These are phyloP conservation scores for Capitulum mitella DNA, from an alignment of 2,888 invertebrate genomes.

Conservation along the genomic window DNA sequence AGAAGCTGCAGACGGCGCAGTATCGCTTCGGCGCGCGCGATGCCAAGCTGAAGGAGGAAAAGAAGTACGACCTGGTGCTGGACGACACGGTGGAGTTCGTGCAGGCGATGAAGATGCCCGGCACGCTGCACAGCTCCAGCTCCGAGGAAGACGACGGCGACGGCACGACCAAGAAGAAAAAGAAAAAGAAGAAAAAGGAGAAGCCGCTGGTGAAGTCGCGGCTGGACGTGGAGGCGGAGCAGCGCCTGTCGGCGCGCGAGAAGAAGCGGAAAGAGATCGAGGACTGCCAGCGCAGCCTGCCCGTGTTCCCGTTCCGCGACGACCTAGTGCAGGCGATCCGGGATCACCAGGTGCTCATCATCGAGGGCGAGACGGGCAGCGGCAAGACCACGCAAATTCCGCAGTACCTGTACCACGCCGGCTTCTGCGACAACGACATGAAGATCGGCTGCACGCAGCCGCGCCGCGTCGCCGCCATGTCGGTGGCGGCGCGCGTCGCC, in stretches of 20 bases:
- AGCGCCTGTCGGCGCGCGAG: constrained; percentile 58
- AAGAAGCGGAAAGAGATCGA: constrained; percentile 71
- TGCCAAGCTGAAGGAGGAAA: constrained; percentile 52
- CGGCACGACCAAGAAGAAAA: constrained; percentile 41
- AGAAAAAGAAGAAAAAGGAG: constrained; percentile 36
- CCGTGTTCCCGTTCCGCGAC: constrained; percentile 85
- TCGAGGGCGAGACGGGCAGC: constrained; percentile 94
- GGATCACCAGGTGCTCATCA: constrained; percentile 69
- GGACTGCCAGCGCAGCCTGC: constrained; percentile 85
- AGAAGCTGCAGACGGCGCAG: constrained; percentile 85
- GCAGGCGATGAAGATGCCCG: constrained; percentile 74
- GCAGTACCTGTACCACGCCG: constrained; percentile 95
- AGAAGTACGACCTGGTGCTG: constrained; percentile 82
- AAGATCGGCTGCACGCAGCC: constrained; percentile 94
- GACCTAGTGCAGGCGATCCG: constrained; percentile 84
- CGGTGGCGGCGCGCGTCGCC: constrained; percentile 95
- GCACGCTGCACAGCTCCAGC: constrained; percentile 44
- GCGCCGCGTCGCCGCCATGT: constrained; percentile 97
- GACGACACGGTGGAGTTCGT: constrained; percentile 98
- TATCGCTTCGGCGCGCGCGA: constrained; percentile 91
- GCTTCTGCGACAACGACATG: constrained; percentile 55
- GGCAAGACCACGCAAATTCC: constrained; percentile 99
- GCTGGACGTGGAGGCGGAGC: constrained; percentile 46
- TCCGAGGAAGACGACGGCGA: not conserved
- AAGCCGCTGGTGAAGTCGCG: not conserved